Conservation (phyloP, 2,888 invertebrate species). For the Polia nebulosa region DNA sequence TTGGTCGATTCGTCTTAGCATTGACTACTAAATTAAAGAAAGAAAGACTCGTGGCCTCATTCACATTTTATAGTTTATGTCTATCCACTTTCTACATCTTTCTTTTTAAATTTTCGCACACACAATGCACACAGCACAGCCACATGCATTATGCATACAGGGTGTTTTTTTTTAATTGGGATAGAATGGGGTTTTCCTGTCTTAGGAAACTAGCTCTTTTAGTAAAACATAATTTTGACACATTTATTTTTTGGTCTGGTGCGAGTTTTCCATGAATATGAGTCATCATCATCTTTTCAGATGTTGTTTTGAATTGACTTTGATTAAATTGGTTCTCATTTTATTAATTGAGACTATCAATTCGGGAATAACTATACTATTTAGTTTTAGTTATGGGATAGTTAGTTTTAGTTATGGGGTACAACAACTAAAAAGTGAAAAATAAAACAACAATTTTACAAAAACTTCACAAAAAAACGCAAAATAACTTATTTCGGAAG, state of each 20-base stretch:
- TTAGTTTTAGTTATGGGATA: no score
- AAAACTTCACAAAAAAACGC: no score
- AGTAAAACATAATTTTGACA: not conserved
- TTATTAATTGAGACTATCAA: no score
- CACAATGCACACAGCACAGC: conserved; percentile 6
- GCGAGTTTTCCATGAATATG: not conserved
- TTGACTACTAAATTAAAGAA: conserved; percentile 1
- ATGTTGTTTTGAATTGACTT: no score
- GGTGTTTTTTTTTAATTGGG: not conserved
- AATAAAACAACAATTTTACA: no score
- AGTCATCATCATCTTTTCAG: no score
- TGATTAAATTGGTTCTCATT: no score
- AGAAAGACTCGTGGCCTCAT: conserved; percentile 1
- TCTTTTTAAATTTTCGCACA: conserved; percentile 1
- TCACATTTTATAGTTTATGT: conserved; percentile 19
- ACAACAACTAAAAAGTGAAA: no score
- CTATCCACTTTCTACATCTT: conserved; percentile 24
- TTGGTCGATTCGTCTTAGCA: conserved; percentile 1
- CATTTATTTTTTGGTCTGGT: not conserved
- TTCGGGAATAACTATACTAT: no score
- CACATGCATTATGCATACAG: conserved; percentile 35
- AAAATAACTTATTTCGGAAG: no score
- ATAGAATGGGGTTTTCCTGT: not conserved
- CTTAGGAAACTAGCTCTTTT: not conserved
- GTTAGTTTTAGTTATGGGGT: no score